Base-by-base conservation (phyloP, 2,797 vertebrate species). In the Clarias laeviceps region DNA sequence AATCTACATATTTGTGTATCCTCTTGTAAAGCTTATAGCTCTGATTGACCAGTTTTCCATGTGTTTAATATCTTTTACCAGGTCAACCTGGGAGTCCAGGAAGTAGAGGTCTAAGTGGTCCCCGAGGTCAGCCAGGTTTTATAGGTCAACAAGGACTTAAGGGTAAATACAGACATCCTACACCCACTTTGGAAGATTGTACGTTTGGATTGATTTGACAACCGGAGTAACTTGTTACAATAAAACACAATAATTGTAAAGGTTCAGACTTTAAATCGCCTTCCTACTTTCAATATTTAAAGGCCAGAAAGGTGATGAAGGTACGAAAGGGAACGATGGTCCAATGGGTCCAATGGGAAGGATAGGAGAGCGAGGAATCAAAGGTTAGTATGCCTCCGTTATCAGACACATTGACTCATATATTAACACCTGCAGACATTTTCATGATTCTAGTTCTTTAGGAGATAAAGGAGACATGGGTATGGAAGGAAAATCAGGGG, bases 291-390 rank as follows among this genome's bases (percentile, higher is more conserved):
- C 37, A 18, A 80, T 78, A 29, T 40, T 86, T 59, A 4, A 91
- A 96, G 95, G 95, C 84, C 92, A 94, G 88, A 95, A 94, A 50
- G 95, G 94, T 80, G 93, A 95, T 4, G 0, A 87, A 0, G 94
- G 95, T 27, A 37, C 87, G 14, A 93, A 93, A 82, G 95, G 95
- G 3, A 7, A 70, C 0, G 0, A 0, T 0, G 95, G 95, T 1
- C 0, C 0, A 0, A 0, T 2, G 0, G 95, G 95, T n/a, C 86
- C 88, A 69, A 24, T 17, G 0, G 95, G 94, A 40, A 24, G 20
- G 2, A 95, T 94, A 82, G 95, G 95, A 29, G 74, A 70, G 0
- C 87, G 40, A 5, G 95, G 95, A 27, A 87, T 84, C 59, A 96
- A 95, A 93, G 95, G 95, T 95, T n/a, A 86, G 89, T 86, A 79